phyloP scores from a whole-genome alignment of 2,797 vertebrate genomes.

The Microctenopoma lineatum region DNA sequence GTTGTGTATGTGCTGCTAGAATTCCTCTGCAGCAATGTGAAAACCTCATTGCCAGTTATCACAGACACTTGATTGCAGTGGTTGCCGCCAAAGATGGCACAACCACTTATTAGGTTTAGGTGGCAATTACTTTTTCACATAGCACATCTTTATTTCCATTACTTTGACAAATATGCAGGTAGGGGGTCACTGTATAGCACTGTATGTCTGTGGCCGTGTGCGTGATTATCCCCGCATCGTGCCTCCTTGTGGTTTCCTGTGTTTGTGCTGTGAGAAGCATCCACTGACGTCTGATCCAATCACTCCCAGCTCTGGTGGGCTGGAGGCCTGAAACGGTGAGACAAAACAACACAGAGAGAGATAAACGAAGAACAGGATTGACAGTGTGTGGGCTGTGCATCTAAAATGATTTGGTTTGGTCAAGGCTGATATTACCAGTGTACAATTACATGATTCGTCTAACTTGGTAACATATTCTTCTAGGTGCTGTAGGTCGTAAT shows the following conservation, averaged over 20 bases:
- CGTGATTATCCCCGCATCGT: constrained; percentile 34
- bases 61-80: no score
- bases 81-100: no score
- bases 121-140: no score
- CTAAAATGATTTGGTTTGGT: constrained; percentile 38
- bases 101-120: no score
- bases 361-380: constrained; percentile 18
- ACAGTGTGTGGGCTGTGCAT: constrained; percentile 50
- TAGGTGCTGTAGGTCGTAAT: not conserved
- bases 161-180: no score
- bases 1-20: no score
- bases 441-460: constrained; percentile 20
- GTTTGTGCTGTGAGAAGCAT: constrained; percentile 57
- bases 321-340: constrained; percentile 54
- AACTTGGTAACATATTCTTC: constrained; percentile 4
- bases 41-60: no score
- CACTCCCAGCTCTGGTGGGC: constrained; percentile 63
- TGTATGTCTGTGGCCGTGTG: constrained; percentile 15
- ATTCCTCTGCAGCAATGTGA: no score
- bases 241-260: constrained; percentile 48
- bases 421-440: constrained; percentile 7
- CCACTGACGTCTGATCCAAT: constrained; percentile 71
- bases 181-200: no score
- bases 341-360: constrained; percentile 26
- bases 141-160: no score